Evolutionary conservation across 2,888 invertebrate genomes (phyloP).

Genomic region (Amphipoea lucens): DNA sequence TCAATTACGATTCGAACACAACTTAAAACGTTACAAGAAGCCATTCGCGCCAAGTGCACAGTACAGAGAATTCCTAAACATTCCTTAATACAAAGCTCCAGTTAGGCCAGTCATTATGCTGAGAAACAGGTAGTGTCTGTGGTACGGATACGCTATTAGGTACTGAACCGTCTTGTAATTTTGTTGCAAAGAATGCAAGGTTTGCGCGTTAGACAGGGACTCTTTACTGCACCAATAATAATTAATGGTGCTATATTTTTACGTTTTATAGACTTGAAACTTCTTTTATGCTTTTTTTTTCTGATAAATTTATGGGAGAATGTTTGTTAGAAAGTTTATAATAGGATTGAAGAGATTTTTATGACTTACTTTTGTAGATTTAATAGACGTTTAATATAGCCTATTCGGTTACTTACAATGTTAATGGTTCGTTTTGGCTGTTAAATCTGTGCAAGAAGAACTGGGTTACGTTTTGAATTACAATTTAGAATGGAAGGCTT

Average conservation of each 20-base stretch:
- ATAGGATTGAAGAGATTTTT: slow-evolving; percentile 33
- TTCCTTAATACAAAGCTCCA: slow-evolving; percentile 80
- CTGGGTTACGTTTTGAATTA: not conserved
- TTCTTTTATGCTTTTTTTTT: slow-evolving; percentile 16
- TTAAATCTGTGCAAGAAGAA: not conserved
- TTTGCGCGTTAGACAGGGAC: slow-evolving; percentile 41
- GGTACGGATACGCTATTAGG: slow-evolving; percentile 57
- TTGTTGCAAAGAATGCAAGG: slow-evolving; percentile 58
- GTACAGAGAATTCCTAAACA: slow-evolving; percentile 62
- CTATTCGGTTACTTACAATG: slow-evolving; percentile 14
- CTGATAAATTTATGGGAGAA: slow-evolving; percentile 24
- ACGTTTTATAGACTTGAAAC: slow-evolving; percentile 34
- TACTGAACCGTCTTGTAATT: slow-evolving; percentile 59
- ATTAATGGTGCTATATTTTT: slow-evolving; percentile 60
- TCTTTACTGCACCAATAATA: slow-evolving; percentile 57
- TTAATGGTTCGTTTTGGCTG: not conserved
- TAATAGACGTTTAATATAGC: slow-evolving; percentile 19
- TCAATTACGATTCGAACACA: slow-evolving; percentile 62
- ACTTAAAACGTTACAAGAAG: slow-evolving; percentile 55
- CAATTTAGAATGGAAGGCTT: not conserved
- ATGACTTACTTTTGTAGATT: slow-evolving; percentile 28
- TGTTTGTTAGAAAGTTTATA: slow-evolving; percentile 17
- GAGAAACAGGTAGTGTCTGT: slow-evolving; percentile 78
- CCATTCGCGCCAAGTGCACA: slow-evolving; percentile 51
- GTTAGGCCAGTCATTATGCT: slow-evolving; percentile 83